Conservation (phyloP, 2,888 invertebrate genomes). For the Monopis laevigella region DNA sequence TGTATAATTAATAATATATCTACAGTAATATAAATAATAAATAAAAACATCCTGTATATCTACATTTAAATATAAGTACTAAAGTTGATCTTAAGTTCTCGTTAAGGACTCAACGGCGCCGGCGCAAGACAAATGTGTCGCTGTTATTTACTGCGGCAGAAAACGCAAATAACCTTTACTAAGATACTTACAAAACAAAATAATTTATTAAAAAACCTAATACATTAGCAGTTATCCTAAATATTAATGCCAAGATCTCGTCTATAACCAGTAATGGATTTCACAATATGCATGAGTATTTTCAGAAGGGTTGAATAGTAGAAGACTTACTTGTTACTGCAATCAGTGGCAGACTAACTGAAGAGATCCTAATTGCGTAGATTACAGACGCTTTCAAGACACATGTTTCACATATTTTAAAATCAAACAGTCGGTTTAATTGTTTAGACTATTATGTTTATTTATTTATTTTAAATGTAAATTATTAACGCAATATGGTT, state of each 20-base stretch:
- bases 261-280: not conserved
- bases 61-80: too few relatives aligned
- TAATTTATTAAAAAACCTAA: too few relatives aligned
- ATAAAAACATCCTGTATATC: too few relatives aligned
- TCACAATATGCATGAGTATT: not conserved
- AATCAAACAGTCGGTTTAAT: slow-evolving; percentile 19
- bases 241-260: too few relatives aligned
- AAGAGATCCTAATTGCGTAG: slow-evolving; percentile 31
- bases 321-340: slow-evolving; percentile 2
- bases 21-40: too few relatives aligned
- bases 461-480: too few relatives aligned
- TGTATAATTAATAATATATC: too few relatives aligned
- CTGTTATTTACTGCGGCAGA: slow-evolving; percentile 28
- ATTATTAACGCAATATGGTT: too few relatives aligned
- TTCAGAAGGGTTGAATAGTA: not conserved
- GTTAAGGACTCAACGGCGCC: slow-evolving; percentile 31
- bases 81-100: too few relatives aligned
- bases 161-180: slow-evolving; percentile 11
- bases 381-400: slow-evolving; percentile 20
- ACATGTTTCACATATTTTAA: slow-evolving; percentile 24
- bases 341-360: slow-evolving; percentile 14
- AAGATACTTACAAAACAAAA: too few relatives aligned
- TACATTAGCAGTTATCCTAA: too few relatives aligned
- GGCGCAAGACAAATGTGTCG: slow-evolving; percentile 37
- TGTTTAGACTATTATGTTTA: too few relatives aligned